Evolutionary conservation across 2,797 vertebrate genomes (phyloP).

Genomic region (Chaunax sp.): DNA sequence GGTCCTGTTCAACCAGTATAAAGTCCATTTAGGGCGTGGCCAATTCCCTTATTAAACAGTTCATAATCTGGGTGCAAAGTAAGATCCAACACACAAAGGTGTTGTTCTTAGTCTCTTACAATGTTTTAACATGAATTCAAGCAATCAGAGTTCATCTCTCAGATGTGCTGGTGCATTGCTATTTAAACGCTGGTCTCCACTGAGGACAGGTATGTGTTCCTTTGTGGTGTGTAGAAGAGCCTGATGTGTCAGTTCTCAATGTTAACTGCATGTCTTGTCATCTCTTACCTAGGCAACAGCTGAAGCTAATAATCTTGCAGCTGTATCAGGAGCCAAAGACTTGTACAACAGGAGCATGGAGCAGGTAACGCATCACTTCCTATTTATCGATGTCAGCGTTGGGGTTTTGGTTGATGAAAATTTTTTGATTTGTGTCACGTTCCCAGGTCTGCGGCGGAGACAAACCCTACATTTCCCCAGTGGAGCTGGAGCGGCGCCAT

Average conservation of each 20-base stretch:
- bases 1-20: too few species aligned
- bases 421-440: rapidly evolving
- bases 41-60: too few species aligned
- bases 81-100: too few species aligned
- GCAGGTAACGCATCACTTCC: slow-evolving; percentile 80
- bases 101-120: too few species aligned
- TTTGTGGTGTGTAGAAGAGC: too few species aligned
- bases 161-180: too few species aligned
- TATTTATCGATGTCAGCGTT: neutral
- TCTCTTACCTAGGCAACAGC: slow-evolving; percentile 88
- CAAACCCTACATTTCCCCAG: slow-evolving; percentile 93
- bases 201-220: too few species aligned
- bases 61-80: too few species aligned
- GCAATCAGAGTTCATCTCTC: too few species aligned
- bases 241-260: neutral
- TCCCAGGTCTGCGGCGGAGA: slow-evolving; percentile 93
- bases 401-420: neutral
- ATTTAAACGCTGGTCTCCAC: too few species aligned
- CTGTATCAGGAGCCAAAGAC: slow-evolving; percentile 95
- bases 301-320: slow-evolving; percentile 96
- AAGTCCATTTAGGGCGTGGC: too few species aligned
- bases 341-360: slow-evolving; percentile 92
- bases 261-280: neutral
- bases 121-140: too few species aligned
- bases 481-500: slow-evolving; percentile 91